Evolutionary conservation across 2,888 invertebrate species (phyloP), one percentile per base, ranked within the genome.

Genomic region (Epistrophella euchroma): DNA sequence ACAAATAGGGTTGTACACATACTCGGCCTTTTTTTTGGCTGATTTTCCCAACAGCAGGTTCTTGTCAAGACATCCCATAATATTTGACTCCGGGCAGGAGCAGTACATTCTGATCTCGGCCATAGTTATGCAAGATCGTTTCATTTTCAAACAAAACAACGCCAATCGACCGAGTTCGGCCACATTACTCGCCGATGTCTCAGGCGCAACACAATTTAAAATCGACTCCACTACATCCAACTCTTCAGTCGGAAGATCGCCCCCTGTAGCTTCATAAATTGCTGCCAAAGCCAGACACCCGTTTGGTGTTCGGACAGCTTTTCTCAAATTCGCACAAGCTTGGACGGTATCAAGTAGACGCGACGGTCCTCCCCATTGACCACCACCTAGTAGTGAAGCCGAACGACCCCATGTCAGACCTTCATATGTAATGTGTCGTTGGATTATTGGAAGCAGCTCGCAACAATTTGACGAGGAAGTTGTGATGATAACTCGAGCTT

Each of bases 101-200:
- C 92, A 92, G 78, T 91, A 91, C 82, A 93, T 91, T 68, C 93
- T 90, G n/a, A 94, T 91, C 88, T 94, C 94, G 1, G 93, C 90
- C 83, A 93, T 93, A 4, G 93, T 93, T 88, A 94, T 93, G 80
- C 92, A 92, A 62, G 93, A 93, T 52, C 93, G 91, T 62, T 92
- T 92, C 83, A 93, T 93, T 88, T 93, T 93, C 40, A 94, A 89
- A 37, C 93, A 93, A 52, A 93, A 92, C 50, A 94, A 88, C 2
- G 93, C 92, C 55, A 94, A 89, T 83, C 93, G 93, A 2, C 94
- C 94, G 85, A 94, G 92, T 88, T 94, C 94, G 55, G 94, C 93
- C 22, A 94, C 91, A 85, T 89, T 89, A 25, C 74, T 85, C 6
- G 89, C 87, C 11, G 89, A 89, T 9, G 89, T 88, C 78, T 89